A percentile compares a stretch with the other conserved stretches of the same genome.
Conservation (phyloP, 2,888 invertebrate species). For the Protodeltote pygarga region DNA sequence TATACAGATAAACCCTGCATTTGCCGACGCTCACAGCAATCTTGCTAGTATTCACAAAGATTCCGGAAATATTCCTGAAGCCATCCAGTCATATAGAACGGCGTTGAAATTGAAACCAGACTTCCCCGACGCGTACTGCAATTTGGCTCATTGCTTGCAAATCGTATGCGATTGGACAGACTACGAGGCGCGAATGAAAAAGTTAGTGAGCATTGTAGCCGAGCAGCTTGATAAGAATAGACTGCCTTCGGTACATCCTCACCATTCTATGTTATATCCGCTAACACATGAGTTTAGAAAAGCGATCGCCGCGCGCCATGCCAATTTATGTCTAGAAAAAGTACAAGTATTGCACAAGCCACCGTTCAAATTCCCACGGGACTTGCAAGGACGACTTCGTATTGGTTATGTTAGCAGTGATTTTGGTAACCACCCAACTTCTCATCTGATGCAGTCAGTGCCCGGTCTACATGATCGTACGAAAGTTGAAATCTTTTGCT, state of each 20-base stretch:
- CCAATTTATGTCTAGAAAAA: slow-evolving; percentile 98
- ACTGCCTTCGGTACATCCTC: slow-evolving; percentile 99
- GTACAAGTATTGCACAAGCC: slow-evolving; percentile 97
- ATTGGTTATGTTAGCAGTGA: slow-evolving; percentile 99
- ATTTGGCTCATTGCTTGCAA: slow-evolving; percentile 99
- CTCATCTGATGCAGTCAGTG: slow-evolving; percentile 99
- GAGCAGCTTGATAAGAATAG: slow-evolving; percentile 99
- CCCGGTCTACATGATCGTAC: slow-evolving; percentile 96
- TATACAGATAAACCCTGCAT: slow-evolving; percentile 99
- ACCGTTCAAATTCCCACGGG: slow-evolving; percentile 93
- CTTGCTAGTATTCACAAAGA: slow-evolving; percentile 99
- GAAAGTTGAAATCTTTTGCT: slow-evolving; percentile 96
- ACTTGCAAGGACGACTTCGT: slow-evolving; percentile 91
- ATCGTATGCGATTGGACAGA: slow-evolving; percentile 99
- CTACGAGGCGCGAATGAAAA: slow-evolving; percentile 98
- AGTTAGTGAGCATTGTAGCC: slow-evolving; percentile 97
- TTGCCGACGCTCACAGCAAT: slow-evolving; percentile 99
- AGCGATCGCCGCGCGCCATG: slow-evolving; percentile 98
- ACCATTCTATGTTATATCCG: slow-evolving; percentile 99
- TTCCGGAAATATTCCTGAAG: slow-evolving; percentile 99
- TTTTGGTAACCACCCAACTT: slow-evolving; percentile 99
- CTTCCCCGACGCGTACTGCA: slow-evolving; percentile 99
- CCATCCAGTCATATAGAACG: slow-evolving; percentile 98
- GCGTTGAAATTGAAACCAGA: slow-evolving; percentile 99
- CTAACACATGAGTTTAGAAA: slow-evolving; percentile 97